phyloP scores from a whole-genome alignment of 2,888 invertebrate species.

The Diaperis boleti region DNA sequence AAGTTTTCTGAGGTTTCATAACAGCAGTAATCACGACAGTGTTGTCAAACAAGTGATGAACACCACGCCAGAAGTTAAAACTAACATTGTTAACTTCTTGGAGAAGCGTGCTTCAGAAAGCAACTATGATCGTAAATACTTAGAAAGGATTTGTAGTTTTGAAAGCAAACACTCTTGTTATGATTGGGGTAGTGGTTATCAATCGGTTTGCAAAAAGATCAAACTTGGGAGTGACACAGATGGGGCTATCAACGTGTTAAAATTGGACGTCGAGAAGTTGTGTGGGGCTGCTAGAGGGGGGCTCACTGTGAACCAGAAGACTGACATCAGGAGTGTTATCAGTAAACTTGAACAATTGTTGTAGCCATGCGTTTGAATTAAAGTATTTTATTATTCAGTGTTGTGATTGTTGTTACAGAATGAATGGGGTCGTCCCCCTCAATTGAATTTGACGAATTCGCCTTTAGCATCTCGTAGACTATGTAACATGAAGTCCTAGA shows the following conservation, averaged over 20 bases:
- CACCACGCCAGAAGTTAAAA: conserved; percentile 1
- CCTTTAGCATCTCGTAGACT: too few relatives aligned
- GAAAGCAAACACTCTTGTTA: conserved; percentile 40
- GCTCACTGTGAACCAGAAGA: conserved; percentile 34
- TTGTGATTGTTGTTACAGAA: too few relatives aligned
- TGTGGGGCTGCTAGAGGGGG: conserved; percentile 1
- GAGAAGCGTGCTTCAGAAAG: background rate
- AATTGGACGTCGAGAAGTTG: conserved; percentile 37
- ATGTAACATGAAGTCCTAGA: too few relatives aligned
- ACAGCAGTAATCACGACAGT: conserved; percentile 25
- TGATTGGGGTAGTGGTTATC: background rate
- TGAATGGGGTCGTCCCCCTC: too few relatives aligned
- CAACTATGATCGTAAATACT: conserved; percentile 17
- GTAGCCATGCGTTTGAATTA: too few relatives aligned
- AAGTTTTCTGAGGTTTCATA: conserved; percentile 34
- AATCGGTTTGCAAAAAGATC: conserved; percentile 25
- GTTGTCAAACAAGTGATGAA: conserved; percentile 23
- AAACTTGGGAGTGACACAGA: conserved; percentile 33
- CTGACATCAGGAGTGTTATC: conserved; percentile 29
- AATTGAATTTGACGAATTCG: too few relatives aligned
- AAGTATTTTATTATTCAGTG: too few relatives aligned
- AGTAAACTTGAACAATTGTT: conserved; percentile 29
- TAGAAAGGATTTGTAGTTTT: conserved; percentile 18
- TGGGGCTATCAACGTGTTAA: conserved; percentile 31
- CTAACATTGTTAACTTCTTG: background rate